phyloP scores from a whole-genome alignment of 92 coral and sea anemone genomes.

The Scolanthus callimorphus region DNA sequence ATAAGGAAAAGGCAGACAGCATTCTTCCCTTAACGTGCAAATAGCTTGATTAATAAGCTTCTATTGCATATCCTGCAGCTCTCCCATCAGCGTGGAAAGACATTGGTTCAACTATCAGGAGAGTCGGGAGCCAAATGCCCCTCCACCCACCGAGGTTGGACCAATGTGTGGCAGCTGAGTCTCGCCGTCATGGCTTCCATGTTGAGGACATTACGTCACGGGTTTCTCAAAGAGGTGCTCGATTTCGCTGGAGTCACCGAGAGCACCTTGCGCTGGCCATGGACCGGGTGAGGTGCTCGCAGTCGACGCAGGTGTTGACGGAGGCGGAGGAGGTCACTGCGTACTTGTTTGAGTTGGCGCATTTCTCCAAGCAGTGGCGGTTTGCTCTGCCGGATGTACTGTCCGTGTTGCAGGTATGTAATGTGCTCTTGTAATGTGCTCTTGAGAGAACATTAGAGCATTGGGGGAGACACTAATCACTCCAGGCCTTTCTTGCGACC shows the following conservation, averaged over 20 bases:
- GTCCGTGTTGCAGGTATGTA: constrained; percentile 49
- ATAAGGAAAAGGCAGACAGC: no score
- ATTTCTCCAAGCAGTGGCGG: constrained; percentile 84
- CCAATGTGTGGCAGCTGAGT: constrained; percentile 83
- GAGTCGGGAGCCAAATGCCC: no score
- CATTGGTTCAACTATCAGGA: constrained; percentile 15
- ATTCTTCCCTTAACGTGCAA: no score
- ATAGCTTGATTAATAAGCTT: no score
- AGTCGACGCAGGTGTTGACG: constrained; percentile 51
- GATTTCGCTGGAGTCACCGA: constrained; percentile 95
- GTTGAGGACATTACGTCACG: constrained; percentile 83
- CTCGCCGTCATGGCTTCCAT: constrained; percentile 93
- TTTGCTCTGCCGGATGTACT: constrained; percentile 85
- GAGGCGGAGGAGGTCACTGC: constrained; percentile 95
- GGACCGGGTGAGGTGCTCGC: constrained; percentile 76
- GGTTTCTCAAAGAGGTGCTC: constrained; percentile 87
- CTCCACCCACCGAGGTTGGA: constrained; percentile 53
- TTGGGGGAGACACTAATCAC: no score
- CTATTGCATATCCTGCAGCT: constrained; percentile 12
- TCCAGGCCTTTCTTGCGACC: no score
- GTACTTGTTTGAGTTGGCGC: constrained; percentile 79
- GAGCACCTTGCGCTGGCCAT: constrained; percentile 87
- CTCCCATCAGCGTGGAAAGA: constrained; percentile 16
- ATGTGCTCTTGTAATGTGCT: not conserved
- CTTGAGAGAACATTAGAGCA: not conserved